Evolutionary conservation across 1,140 invertebrate genomes (phyloP), one percentile per base, ranked within the genome.

Genomic region (Drosophila lacertosa): DNA sequence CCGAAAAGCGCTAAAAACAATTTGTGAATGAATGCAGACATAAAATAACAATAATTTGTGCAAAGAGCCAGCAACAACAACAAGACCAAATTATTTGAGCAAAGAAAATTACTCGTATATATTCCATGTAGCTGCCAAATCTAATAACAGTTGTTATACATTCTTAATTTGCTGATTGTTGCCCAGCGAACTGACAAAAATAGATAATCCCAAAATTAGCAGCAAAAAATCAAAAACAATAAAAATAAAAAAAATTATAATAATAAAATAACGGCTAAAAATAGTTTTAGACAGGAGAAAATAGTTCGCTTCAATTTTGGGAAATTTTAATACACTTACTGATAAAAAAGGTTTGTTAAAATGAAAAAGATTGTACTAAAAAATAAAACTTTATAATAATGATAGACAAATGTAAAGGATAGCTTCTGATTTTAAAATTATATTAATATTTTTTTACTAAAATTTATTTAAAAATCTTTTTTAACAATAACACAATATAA

Each of bases 1-100:
- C 35, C 16, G 48, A 58, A 50, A 44, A 67, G 45, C 47, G 24
- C 33, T 58, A 63, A 67, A 74, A 74, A 74, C 65, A 74, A 82
- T 84, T 84, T 74, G 68, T 84, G 81, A 86, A 84, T 84, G 81
- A 86, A 84, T 88, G 77, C 81, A 84, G 81, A 86, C 81, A 84
- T 84, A 69, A 84, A 84, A 84, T 84, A 84, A 86, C 81, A 84
- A 84, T 84, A 84, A 84, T 84, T 84, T 84, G 67, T 65, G 42
- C 54, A 35, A 69, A 69, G 44, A 63, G 58, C 20, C 53, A 67
- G 11, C 64, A 57, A 35, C 39, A 65, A 33, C 42, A 45, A 20
- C 32, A 60, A 54, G 20, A 50, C 20, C 65, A 55, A 69, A 62
- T 51, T 62, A 72, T 72, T 73, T 58, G 55, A 48, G 59, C 15